Evolutionary conservation across 1,140 invertebrate species (phyloP).

Genomic region (Pomacea maculata): DNA sequence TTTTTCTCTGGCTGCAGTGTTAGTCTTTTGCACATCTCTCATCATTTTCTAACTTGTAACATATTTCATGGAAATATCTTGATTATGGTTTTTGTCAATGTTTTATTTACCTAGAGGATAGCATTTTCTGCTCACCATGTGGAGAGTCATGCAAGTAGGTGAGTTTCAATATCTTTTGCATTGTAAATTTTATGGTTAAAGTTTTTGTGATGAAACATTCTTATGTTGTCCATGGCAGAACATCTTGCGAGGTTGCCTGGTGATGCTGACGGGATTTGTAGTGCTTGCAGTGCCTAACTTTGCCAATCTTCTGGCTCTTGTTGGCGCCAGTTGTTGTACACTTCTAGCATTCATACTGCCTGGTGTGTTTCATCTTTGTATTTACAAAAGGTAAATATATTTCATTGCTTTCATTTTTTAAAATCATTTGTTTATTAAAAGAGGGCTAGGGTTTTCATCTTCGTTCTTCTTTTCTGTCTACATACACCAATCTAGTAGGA

Average conservation of each 20-base stretch:
- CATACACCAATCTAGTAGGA: too few relatives aligned
- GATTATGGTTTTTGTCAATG: too few relatives aligned
- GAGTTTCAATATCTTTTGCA: not conserved
- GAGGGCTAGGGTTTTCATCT: not conserved
- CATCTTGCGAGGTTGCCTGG: slow-evolving; percentile 59
- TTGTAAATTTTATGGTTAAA: slow-evolving; percentile 3
- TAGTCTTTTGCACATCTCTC: too few relatives aligned
- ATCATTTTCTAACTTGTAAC: too few relatives aligned
- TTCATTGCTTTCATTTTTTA: not conserved
- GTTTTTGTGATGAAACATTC: too few relatives aligned
- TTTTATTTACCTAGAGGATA: too few relatives aligned
- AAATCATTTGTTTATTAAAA: slow-evolving; percentile 1
- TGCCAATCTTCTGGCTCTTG: slow-evolving; percentile 67
- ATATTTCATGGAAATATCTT: too few relatives aligned
- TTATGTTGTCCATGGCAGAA: slow-evolving; percentile 55
- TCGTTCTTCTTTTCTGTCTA: not conserved
- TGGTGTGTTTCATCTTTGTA: slow-evolving; percentile 65
- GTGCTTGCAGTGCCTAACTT: slow-evolving; percentile 68
- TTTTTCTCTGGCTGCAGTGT: too few relatives aligned
- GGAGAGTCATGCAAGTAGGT: too few relatives aligned
- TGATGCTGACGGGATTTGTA: slow-evolving; percentile 64
- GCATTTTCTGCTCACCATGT: too few relatives aligned
- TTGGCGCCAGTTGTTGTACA: slow-evolving; percentile 68
- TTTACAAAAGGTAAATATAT: slow-evolving; percentile 62
- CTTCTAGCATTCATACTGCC: slow-evolving; percentile 67